Evolutionary conservation across 2,113 vertebrate species (phyloP), one percentile per base, ranked within the genome.

Genomic region (Osmerus mordax): DNA sequence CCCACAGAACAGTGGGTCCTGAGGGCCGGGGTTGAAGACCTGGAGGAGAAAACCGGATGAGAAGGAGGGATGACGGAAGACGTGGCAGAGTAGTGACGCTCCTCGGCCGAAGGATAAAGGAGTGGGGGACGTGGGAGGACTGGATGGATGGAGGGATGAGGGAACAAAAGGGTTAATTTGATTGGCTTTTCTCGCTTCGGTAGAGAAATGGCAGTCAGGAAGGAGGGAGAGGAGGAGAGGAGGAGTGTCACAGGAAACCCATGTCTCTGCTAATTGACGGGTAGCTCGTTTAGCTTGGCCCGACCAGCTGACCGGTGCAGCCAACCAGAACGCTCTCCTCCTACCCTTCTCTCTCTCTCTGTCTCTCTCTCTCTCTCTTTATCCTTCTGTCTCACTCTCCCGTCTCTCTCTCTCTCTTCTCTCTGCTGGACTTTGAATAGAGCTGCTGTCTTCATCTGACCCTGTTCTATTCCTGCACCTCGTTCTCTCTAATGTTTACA

Each of bases 251-350:
- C 67, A 80, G 76, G 83, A 82, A 83, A 77, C 59, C 52, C 52
- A 73, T 69, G 76, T 59, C 77, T 78, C 72, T 73, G 78, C 74
- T 51, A 77, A 82, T 81, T 67, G 66, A 81, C 62, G 3, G 66
- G 82, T 81, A 23, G 67, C 70, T 84, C 73, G 85, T 84, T 88
- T 82, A 72, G 78, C 51, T 75, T 75, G 73, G 73, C 73, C 52
- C 52, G 19, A 16, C n/a, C 23, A 14, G 52, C 53, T 0, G 6
- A 41, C 28, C 75, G 71, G 79, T 65, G 67, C 28, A 82, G 72
- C 75, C 79, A 73, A 74, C 80, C 82, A 55, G 65, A 68, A 67
- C 74, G 51, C 11, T 65, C 73, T 69, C 62, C 32, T 70, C 13
- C 55, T 19, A 6, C 16, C n/a, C 16, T 18, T 56, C 55, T 19